Evolutionary conservation across 2,113 vertebrate species (phyloP).

Genomic region (Panthera tigris): DNA sequence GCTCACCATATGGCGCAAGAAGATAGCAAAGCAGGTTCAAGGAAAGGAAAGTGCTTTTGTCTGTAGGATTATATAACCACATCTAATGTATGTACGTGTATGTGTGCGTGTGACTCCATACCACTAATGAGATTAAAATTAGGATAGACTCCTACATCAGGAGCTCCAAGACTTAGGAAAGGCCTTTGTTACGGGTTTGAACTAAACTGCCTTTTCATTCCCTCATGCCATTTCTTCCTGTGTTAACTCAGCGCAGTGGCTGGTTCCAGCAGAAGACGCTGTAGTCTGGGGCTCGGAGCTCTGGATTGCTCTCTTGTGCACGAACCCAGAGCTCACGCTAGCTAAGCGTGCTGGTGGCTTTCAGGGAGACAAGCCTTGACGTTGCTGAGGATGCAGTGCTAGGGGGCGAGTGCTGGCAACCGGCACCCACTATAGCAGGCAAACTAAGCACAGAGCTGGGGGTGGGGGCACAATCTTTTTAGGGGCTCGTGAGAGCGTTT

Average conservation of each 20-base stretch:
- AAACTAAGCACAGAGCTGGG: not conserved
- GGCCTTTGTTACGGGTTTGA: conserved; percentile 15
- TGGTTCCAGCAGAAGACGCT: not conserved
- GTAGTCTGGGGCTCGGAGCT: not conserved
- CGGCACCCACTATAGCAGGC: not conserved
- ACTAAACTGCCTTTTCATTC: conserved; percentile 50
- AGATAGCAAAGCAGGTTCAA: conserved; percentile 45
- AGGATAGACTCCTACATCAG: conserved; percentile 51
- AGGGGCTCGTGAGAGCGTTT: not conserved
- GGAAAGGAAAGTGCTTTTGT: not conserved
- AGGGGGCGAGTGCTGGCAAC: not conserved
- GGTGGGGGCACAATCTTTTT: rapidly evolving
- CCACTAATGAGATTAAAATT: conserved; percentile 68
- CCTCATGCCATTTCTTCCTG: not conserved
- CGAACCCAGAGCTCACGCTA: not conserved
- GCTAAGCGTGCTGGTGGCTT: not conserved
- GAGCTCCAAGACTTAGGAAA: conserved; percentile 32
- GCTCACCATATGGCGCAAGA: conserved; percentile 50
- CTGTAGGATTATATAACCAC: conserved; percentile 60
- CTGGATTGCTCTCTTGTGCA: not conserved
- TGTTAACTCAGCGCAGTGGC: not conserved
- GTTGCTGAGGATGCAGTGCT: not conserved
- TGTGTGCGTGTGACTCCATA: not conserved
- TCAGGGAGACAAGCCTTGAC: not conserved
- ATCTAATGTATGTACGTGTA: not conserved